Base-by-base conservation (phyloP, 1,140 invertebrate species). In the Drosophila sp. region DNA sequence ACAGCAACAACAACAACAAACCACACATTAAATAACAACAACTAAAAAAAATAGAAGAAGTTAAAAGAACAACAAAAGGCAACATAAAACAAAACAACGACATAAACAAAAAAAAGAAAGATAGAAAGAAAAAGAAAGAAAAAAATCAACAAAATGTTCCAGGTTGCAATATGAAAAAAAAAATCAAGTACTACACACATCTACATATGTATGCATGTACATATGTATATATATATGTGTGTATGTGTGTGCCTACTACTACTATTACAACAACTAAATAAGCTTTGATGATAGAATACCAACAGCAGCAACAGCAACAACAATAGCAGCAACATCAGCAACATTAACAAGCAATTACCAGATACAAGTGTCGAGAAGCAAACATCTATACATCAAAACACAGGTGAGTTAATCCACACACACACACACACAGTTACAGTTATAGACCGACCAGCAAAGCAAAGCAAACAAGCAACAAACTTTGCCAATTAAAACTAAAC, bases 201-300 rank as follows among this genome's bases (percentile, higher is more conserved):
- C 40, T 60, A 63, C 66, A 38, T 56, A 56, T 71, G 61, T 79
- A 61, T 41, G 41, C 64, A 54, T 61, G 57, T 76, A 67, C 72
- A 55, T 57, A 33, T 40, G 38, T 38, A 27, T 50, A 25, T 47
- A 47, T 50, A 30, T 60, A 47, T 29, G 58, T 55, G 50, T 60
- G 61, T 62, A 63, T 44, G 32, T 38, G 41, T 60, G 70, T 56
- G 75, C 66, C 32, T n/a, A 54, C 32, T 6, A 32, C 32, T 29
- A 40, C 44, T 8, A 27, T 35, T 27, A 29, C 30, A 60, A 60
- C 58, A 60, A 60, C 55, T 33, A 57, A 57, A 35, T 35, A 61
- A 47, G 41, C 60, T 30, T 63, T 44, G 35, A 61, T 47, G 41
- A 44, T 47, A 47, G 23, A 69, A 65, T 27, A 70, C 58, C 57